phyloP scores from a whole-genome alignment of 2,888 invertebrate species.

The Heliconius erato region DNA sequence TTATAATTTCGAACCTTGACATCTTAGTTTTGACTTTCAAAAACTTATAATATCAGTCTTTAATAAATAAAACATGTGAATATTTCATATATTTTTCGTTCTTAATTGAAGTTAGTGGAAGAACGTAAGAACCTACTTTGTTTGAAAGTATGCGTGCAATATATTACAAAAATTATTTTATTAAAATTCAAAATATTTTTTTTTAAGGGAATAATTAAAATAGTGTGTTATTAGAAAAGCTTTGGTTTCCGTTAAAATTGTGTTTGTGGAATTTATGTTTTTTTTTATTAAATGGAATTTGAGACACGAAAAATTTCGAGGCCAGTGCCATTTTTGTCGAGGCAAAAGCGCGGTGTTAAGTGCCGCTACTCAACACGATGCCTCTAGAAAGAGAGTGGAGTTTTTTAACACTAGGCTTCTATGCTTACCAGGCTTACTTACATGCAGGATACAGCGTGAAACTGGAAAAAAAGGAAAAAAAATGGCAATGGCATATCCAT shows the following conservation, averaged over 20 bases:
- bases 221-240: neutral
- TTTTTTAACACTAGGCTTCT: no score
- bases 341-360: no score
- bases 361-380: no score
- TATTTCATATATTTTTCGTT: neutral
- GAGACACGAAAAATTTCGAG: no score
- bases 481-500: no score
- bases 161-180: neutral
- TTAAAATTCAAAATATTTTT: neutral
- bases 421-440: no score
- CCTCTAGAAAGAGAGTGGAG: no score
- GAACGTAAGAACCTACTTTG: neutral
- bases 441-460: neutral
- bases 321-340: no score
- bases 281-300: no score
- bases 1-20: constrained; percentile 14
- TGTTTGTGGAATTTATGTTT: no score
- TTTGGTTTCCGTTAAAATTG: neutral
- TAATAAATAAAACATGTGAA: neutral
- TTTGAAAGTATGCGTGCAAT: neutral
- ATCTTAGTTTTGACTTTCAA: neutral
- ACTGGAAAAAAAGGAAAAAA: neutral
- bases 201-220: neutral
- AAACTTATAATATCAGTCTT: neutral
- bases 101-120: neutral